Evolutionary conservation across 2,888 invertebrate genomes (phyloP), one percentile per base, ranked within the genome.

Genomic region (Limnephilus lunatus): DNA sequence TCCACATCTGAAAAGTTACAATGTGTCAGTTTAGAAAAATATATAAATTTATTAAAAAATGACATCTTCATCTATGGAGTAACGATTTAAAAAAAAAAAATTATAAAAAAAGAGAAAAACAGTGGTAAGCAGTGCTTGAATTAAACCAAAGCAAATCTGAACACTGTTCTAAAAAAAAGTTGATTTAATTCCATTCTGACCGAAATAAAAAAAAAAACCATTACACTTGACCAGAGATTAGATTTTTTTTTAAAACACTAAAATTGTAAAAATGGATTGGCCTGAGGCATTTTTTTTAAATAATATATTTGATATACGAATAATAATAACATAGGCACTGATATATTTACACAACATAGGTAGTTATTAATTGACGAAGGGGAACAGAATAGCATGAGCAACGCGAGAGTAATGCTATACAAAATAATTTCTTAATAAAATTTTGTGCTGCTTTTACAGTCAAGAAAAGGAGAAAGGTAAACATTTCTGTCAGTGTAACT

Each of bases 1-100:
- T 35, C 94, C 94, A 94, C 35, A 92, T 83, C 94, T 94, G 93
- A 92, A 93, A 93, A 90, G 68, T 83, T 81, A 90, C 68, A 91
- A 53, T 53, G 31, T 53, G 44, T n/a, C n/a, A 68, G 32, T 88
- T 87, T 31, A 87, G 68, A 53, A 87, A 87, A 53, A 30, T 15
- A 31, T 31, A 82, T 30, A 5, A 19, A 5, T 53, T n/a, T 15
- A 53, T 1, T 32, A 82, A 83, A 19, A 83, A 32, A 35, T 15
- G 3, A 32, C 19, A 83, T 83, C 31, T 32, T 32, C 35, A 83
- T 83, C 11, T 31, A 83, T 83, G 12, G 31, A 83, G 19, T 35
- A 25, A 7, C 9, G 9, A 68, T 68, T 25, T n/a, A 7, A 25
- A 68, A 68, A 68, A 68, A 68, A 68, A 25, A 25, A 1, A 68